phyloP scores from a whole-genome alignment of 2,113 vertebrate species.

The Grantiella picta region DNA sequence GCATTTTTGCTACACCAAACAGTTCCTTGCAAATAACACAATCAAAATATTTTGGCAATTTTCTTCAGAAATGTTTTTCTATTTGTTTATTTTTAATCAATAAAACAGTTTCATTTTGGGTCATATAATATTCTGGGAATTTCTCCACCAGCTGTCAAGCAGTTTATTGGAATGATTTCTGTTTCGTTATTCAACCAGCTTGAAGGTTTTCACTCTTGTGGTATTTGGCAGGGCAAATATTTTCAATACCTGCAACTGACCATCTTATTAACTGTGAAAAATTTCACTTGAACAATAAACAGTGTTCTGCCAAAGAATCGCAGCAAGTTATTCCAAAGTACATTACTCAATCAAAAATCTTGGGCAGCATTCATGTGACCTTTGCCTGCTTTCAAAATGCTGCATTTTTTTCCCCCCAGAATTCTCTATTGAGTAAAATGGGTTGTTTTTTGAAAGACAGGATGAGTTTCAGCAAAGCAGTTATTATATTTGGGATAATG shows the following conservation, averaged over 20 bases:
- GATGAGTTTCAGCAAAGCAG: constrained; percentile 20
- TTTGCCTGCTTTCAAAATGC: constrained; percentile 34
- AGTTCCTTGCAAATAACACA: background rate
- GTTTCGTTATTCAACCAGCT: constrained; percentile 18
- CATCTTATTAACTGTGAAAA: constrained; percentile 59
- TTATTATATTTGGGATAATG: constrained; percentile 21
- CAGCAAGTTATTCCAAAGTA: constrained; percentile 43
- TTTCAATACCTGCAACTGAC: constrained; percentile 47
- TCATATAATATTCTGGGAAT: background rate
- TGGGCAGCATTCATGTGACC: constrained; percentile 43
- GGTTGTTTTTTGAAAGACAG: constrained; percentile 14
- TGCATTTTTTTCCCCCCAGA: background rate
- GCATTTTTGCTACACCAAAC: background rate
- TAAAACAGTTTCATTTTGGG: background rate
- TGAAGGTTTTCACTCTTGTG: constrained; percentile 1
- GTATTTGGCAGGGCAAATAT: constrained; percentile 54
- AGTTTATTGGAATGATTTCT: background rate
- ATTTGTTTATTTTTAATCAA: background rate
- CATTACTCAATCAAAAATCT: constrained; percentile 37
- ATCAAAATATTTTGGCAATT: background rate
- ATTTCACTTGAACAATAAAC: constrained; percentile 47
- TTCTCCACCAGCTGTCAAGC: background rate
- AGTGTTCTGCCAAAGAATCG: constrained; percentile 35
- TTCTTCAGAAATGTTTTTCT: background rate
- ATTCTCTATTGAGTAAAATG: constrained; percentile 14